These are phyloP conservation scores for Eupithecia pulchellata DNA, from an alignment of 2,888 invertebrate species.

Conservation along the genomic window DNA sequence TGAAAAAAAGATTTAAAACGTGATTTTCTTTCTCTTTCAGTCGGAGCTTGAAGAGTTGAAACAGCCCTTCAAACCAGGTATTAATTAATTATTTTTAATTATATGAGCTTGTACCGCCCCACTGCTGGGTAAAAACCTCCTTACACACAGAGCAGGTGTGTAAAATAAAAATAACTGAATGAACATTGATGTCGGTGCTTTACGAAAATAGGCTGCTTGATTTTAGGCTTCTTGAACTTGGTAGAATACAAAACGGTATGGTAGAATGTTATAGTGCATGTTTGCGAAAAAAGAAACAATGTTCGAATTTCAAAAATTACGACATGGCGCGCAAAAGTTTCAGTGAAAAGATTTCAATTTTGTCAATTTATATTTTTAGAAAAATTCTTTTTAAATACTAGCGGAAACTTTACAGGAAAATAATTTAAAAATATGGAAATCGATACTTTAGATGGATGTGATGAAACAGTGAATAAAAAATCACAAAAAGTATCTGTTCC, in stretches of 20 bases:
- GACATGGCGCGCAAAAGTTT: constrained; percentile 46
- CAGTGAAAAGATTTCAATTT: background rate
- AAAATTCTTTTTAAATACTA: background rate
- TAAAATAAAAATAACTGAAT: background rate
- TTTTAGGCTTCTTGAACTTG: background rate
- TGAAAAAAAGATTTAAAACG: background rate
- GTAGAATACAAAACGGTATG: constrained; percentile 6
- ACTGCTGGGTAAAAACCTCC: background rate
- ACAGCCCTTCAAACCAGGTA: constrained; percentile 73
- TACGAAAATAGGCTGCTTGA: no score
- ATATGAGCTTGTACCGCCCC: background rate
- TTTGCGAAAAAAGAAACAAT: constrained; percentile 18
- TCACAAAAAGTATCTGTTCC: background rate
- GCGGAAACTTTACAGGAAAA: constrained; percentile 30
- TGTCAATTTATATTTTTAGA: background rate
- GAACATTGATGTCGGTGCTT: no score
- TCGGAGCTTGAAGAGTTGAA: constrained; percentile 75
- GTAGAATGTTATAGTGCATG: background rate
- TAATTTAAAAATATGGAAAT: constrained; percentile 47
- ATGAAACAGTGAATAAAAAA: constrained; percentile 50
- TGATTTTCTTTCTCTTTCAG: constrained; percentile 57
- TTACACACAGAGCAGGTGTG: no score
- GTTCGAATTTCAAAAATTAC: constrained; percentile 26
- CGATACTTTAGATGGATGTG: constrained; percentile 60
- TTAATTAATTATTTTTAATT: constrained; percentile 34